Evolutionary conservation across 2,113 vertebrate genomes (phyloP).

Genomic region (Crotalus tigris): DNA sequence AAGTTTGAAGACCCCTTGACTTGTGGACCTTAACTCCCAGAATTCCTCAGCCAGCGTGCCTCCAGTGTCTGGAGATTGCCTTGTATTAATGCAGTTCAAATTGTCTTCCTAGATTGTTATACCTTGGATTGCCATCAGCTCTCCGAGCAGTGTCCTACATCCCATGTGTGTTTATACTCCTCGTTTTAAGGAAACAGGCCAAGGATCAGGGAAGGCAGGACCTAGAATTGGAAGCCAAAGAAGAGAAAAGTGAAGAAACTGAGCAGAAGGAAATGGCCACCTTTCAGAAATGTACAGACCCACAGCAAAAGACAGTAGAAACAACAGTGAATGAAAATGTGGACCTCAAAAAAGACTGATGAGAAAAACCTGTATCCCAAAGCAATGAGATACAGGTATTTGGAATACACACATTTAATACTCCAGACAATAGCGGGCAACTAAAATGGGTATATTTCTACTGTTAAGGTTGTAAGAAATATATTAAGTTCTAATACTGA

Average conservation of each 20-base stretch:
- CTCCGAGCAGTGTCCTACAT: slow-evolving; percentile 56
- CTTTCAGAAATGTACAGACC: background rate
- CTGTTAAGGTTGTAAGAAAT: background rate
- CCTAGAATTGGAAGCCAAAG: slow-evolving; percentile 48
- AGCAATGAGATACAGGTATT: background rate
- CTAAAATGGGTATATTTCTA: background rate
- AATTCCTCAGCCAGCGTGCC: no score
- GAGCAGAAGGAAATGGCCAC: slow-evolving; percentile 16
- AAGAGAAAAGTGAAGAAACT: slow-evolving; percentile 3
- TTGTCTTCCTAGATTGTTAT: slow-evolving; percentile 59
- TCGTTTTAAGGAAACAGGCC: slow-evolving; percentile 53
- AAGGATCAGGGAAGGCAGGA: slow-evolving; percentile 12
- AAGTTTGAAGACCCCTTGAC: no score
- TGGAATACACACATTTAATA: background rate
- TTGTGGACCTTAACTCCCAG: no score
- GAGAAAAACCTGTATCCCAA: background rate
- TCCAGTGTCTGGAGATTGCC: background rate
- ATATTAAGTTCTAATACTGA: background rate
- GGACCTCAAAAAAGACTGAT: slow-evolving; percentile 25
- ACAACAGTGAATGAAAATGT: slow-evolving; percentile 18
- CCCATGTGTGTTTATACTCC: slow-evolving; percentile 44
- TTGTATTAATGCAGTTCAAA: background rate
- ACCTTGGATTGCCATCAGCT: slow-evolving; percentile 52
- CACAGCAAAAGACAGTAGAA: background rate
- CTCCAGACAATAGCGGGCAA: background rate